phyloP scores from a whole-genome alignment of 2,797 vertebrate genomes.

The Enteromius radiatus region DNA sequence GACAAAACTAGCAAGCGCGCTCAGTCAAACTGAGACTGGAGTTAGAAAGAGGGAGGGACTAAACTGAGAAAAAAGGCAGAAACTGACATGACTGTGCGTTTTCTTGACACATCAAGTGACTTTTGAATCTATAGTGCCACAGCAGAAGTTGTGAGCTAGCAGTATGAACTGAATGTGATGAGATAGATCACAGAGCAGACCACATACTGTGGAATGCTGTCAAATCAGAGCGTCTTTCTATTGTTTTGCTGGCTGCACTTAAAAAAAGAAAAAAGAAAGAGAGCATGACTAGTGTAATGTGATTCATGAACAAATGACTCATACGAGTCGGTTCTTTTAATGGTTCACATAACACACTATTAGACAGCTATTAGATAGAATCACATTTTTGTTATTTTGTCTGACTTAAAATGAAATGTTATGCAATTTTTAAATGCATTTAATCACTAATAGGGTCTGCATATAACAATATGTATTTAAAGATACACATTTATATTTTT shows the following conservation, averaged over 20 bases:
- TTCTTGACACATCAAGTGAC: neutral
- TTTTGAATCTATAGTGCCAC: neutral
- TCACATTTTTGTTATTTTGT: neutral
- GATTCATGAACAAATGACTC: neutral
- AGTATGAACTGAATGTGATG: neutral
- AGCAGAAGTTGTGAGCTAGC: neutral
- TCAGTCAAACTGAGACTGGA: slow-evolving; percentile 24
- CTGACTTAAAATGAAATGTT: neutral
- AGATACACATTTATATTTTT: neutral
- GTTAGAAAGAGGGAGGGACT: slow-evolving; percentile 1
- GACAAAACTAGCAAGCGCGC: slow-evolving; percentile 41
- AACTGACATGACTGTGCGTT: neutral
- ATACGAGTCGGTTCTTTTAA: neutral
- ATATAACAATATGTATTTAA: neutral
- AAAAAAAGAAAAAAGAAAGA: neutral
- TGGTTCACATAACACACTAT: neutral
- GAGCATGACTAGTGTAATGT: neutral
- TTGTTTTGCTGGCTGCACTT: neutral
- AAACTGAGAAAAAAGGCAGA: neutral
- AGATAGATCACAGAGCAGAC: neutral
- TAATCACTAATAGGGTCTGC: neutral
- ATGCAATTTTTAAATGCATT: neutral
- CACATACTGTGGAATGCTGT: neutral
- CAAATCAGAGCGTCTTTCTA: neutral
- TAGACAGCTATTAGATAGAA: neutral